Conservation (phyloP, 2,113 vertebrate species). For the Nothobranchius furzeri region DNA sequence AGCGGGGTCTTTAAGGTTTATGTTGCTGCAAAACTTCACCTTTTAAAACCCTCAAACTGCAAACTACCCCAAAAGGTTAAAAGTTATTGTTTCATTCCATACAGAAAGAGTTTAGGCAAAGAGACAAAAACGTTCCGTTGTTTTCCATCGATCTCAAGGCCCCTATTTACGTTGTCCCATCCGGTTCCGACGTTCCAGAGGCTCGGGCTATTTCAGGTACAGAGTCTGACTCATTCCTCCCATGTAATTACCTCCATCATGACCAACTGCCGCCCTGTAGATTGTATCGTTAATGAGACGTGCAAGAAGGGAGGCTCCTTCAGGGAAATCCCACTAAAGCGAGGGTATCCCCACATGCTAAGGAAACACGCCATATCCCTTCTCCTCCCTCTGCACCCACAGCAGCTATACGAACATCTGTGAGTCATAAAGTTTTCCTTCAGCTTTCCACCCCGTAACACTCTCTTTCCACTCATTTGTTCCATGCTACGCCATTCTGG, state of each 20-base stretch:
- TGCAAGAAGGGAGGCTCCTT: slow-evolving; percentile 41
- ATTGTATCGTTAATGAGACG: slow-evolving; percentile 41
- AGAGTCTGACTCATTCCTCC: slow-evolving; percentile 64
- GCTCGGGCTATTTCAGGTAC: slow-evolving; percentile 63
- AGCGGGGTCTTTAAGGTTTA: background rate
- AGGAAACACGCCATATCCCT: slow-evolving; percentile 43
- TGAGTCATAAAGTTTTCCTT: slow-evolving; percentile 37
- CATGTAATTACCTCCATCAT: slow-evolving; percentile 52
- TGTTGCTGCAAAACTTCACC: background rate
- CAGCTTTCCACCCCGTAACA: slow-evolving; percentile 29
- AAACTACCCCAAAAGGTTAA: background rate
- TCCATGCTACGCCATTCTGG: slow-evolving; percentile 30
- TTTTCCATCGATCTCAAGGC: slow-evolving; percentile 2
- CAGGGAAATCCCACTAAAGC: slow-evolving; percentile 64
- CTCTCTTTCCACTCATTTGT: slow-evolving; percentile 34
- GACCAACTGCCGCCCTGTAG: slow-evolving; percentile 18
- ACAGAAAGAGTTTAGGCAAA: background rate
- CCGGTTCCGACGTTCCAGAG: slow-evolving; percentile 12
- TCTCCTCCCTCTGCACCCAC: slow-evolving; percentile 4
- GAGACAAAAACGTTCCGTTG: background rate
- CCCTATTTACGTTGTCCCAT: slow-evolving; percentile 33
- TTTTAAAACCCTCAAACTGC: background rate
- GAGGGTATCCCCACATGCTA: slow-evolving; percentile 50
- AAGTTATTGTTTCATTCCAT: background rate
- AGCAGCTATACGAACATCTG: slow-evolving; percentile 22